Conservation (phyloP, 2,113 vertebrate genomes). For the Kobus ellipsiprymnus region DNA sequence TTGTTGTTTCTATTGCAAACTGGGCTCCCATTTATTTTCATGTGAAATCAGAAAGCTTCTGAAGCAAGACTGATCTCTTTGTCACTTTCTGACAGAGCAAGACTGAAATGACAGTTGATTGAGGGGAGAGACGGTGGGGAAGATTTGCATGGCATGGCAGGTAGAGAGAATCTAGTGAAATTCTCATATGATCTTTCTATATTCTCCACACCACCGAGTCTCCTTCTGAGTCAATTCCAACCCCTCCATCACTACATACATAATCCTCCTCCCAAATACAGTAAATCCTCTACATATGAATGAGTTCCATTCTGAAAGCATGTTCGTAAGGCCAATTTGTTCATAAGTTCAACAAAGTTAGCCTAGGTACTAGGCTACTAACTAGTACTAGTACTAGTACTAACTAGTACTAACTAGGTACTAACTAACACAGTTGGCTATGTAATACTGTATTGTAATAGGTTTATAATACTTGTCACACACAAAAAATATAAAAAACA, state of each 20-base stretch:
- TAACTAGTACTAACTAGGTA: no score
- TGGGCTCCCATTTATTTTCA: slow-evolving; percentile 44
- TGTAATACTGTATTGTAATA: neutral
- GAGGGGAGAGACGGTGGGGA: no score
- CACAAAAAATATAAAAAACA: neutral
- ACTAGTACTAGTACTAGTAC: no score
- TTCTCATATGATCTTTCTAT: neutral
- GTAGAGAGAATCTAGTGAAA: neutral
- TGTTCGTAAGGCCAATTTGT: neutral
- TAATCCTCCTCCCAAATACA: neutral
- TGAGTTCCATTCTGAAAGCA: neutral
- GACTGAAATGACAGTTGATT: neutral
- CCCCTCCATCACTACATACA: neutral
- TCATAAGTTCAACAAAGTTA: neutral
- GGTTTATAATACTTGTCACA: neutral
- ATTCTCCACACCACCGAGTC: neutral
- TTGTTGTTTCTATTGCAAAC: neutral
- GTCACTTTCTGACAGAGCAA: neutral
- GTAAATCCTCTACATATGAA: neutral
- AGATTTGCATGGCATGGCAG: neutral
- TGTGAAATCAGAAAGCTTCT: neutral
- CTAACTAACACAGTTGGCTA: neutral
- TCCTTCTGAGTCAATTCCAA: neutral
- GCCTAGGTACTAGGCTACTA: neutral
- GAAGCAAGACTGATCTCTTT: neutral